Evolutionary conservation across 2,797 vertebrate genomes (phyloP), one percentile per base, ranked within the genome.

Genomic region (Rallus crepitans): DNA sequence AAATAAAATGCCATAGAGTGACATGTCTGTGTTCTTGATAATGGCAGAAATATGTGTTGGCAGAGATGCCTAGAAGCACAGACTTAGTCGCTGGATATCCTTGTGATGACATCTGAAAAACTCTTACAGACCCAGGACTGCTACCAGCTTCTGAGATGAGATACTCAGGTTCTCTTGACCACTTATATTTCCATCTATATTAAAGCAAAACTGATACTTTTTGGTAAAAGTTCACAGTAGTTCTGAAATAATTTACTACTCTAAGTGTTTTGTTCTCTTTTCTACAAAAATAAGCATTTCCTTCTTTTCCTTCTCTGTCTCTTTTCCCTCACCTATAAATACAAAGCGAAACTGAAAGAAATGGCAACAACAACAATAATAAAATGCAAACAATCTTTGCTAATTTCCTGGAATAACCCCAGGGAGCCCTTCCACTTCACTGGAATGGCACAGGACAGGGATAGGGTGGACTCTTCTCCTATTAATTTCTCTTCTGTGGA

Each of bases 271-370:
- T 92, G 27, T 23, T 39, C 33, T 52, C 30, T 31, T 20, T 37
- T 83, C 27, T 19, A 47, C 57, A 35, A 77, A 65, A 33, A 59
- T 47, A 87, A 87, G 25, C 2, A 42, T 89, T 60, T 42, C 12
- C 23, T 72, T 24, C 23, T 73, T 55, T 52, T 80, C 20, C 13
- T 79, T 87, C 31, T 63, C 42, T 50, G 27, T 31, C 24, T 79
- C 33, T 73, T 73, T 35, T 73, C 10, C 27, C 14, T 73, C 8
- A 17, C 50, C 35, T 59, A 21, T 35, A 76, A 82, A 85, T 19
- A 81, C 9, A 90, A 83, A 86, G 39, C 1, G 8, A 89, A 95
- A 76, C 9, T 11, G 79, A 94, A 93, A 89, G n/a, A 89, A 93
- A 76, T 65, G 15, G 18, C 27, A 71, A 28, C 24, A 73, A 16